A percentile compares a stretch with the other conserved stretches of the same genome.
phyloP scores from a whole-genome alignment of 1,140 invertebrate genomes.

The Alviniconcha marisindica region DNA sequence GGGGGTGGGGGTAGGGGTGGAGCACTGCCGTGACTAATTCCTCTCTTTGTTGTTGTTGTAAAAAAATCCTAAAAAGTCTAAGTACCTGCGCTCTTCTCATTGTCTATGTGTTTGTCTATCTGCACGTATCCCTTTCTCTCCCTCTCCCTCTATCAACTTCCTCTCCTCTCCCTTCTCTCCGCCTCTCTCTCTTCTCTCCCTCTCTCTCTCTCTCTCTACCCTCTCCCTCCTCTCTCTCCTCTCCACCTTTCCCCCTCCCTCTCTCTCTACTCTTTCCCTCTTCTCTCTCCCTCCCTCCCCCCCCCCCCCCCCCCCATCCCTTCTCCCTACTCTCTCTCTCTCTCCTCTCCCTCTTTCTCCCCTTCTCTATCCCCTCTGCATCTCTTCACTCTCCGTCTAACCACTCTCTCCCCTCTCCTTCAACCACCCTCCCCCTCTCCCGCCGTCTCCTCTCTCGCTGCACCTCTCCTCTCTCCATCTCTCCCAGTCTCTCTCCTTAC shows the following conservation, averaged over 20 bases:
- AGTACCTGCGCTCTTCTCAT: neutral
- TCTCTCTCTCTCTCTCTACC: conserved; percentile 5
- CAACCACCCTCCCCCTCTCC: neutral
- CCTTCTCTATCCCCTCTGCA: neutral
- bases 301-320: neutral
- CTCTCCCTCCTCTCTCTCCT: neutral
- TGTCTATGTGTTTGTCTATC: neutral
- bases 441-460: neutral
- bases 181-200: neutral
- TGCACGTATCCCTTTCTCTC: neutral
- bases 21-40: neutral
- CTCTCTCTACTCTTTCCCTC: neutral
- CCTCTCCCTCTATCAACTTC: neutral
- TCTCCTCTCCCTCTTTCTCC: too few relatives aligned
- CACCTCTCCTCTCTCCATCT: neutral
- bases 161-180: neutral
- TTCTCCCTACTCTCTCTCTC: too few relatives aligned
- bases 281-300: neutral
- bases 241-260: neutral
- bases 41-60: neutral
- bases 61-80: too few relatives aligned
- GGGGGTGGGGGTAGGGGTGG: neutral
- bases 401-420: neutral
- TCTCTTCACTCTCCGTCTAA: neutral
- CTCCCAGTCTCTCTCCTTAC: too few relatives aligned